Conservation (phyloP, 2,797 vertebrate species). For the Trematomus bernacchii region DNA sequence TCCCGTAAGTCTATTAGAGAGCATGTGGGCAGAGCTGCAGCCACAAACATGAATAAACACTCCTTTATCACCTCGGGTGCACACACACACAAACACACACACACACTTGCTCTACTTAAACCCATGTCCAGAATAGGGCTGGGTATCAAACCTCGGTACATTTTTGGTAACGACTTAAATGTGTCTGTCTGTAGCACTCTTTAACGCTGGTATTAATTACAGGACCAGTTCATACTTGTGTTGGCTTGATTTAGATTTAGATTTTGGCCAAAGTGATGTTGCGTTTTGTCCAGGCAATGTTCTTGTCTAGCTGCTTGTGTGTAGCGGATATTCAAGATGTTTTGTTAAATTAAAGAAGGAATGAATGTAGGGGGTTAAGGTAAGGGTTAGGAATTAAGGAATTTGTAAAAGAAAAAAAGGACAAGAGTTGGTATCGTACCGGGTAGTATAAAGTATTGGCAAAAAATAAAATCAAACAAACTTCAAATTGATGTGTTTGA, state of each 20-base stretch:
- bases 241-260: no score
- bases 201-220: background rate
- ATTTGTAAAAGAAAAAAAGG: background rate
- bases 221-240: no score
- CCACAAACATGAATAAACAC: constrained; percentile 71
- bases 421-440: background rate
- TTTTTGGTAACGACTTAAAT: constrained; percentile 6
- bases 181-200: constrained; percentile 15
- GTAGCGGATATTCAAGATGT: background rate
- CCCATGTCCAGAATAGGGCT: background rate
- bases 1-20: constrained; percentile 65
- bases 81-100: background rate
- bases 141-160: background rate
- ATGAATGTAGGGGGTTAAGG: no score
- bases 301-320: background rate
- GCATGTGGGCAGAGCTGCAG: constrained; percentile 57
- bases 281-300: background rate
- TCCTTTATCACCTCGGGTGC: constrained; percentile 32
- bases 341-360: background rate
- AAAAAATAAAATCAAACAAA: background rate
- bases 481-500: background rate
- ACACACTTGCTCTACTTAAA: constrained; percentile 2
- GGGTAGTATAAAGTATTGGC: background rate
- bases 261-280: no score
- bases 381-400: no score